Evolutionary conservation across 1,140 invertebrate species (phyloP).

Genomic region (Agrypnia vestita): DNA sequence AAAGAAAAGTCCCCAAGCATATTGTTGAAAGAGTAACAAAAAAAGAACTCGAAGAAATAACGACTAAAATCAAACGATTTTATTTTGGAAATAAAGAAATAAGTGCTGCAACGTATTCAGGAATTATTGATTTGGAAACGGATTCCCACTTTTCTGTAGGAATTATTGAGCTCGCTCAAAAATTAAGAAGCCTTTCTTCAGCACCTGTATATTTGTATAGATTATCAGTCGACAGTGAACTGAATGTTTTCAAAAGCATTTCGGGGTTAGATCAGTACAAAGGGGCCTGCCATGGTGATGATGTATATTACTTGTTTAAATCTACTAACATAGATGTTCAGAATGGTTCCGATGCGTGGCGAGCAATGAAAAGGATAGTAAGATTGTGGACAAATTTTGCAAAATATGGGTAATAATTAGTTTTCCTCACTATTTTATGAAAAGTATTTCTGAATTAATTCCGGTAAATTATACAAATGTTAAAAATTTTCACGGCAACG

Average conservation of each 20-base stretch:
- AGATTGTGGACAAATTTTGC: constrained; percentile 84
- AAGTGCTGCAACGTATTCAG: constrained; percentile 57
- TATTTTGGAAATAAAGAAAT: constrained; percentile 70
- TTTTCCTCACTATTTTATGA: no score
- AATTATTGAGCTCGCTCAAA: constrained; percentile 64
- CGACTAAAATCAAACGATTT: constrained; percentile 67
- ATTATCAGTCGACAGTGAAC: constrained; percentile 68
- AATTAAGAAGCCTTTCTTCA: constrained; percentile 63
- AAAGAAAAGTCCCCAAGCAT: constrained; percentile 65
- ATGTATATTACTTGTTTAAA: constrained; percentile 77
- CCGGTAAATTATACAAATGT: no score
- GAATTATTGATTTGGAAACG: constrained; percentile 66
- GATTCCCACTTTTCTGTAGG: constrained; percentile 67
- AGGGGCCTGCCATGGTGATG: constrained; percentile 77
- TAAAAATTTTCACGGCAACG: no score
- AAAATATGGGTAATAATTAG: constrained; percentile 74
- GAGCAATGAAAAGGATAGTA: constrained; percentile 70
- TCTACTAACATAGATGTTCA: constrained; percentile 67
- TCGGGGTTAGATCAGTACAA: constrained; percentile 58
- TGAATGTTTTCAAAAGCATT: constrained; percentile 65
- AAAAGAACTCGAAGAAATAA: constrained; percentile 64
- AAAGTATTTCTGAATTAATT: no score
- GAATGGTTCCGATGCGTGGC: constrained; percentile 63
- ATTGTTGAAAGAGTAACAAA: constrained; percentile 61
- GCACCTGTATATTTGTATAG: constrained; percentile 70